Base-by-base conservation (phyloP, 2,113 vertebrate genomes). In the Anoplopoma fimbria region DNA sequence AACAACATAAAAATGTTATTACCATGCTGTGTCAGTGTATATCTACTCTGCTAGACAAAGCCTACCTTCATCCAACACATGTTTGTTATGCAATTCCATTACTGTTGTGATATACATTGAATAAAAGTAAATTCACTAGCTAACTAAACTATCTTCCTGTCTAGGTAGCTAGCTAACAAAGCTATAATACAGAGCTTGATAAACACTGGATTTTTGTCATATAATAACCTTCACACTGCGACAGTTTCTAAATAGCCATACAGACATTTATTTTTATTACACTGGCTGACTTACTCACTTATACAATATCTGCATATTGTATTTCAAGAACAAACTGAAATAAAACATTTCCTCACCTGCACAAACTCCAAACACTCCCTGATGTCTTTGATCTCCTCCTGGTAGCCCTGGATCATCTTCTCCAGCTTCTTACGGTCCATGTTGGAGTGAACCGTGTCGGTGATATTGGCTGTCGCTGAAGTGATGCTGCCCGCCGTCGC, bases 401-500 rank as follows among this genome's bases (percentile, higher is more conserved):
- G 91, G 83, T 95, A 94, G 21, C 60, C 85, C 75, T 94, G 85
- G 76, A 96, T 94, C 87, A 95, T 95, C 90, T 93, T 94, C 79
- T 95, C 94, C 87, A 96, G 87, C 80, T 92, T 95, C 86, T 94
- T 95, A 0, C 95, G 87, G 84, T 95, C 95, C 87, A 91, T 93
- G 65, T 61, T 95, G 75, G 89, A 94, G 79, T 94, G 93, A 27
- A 96, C 92, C 0, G 93, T 89, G 38, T 96, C 95, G 0, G 95
- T 94, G 77, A 96, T 95, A 6, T 94, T 95, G 29, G 96, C 95
- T 0, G 94, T 90, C 0, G 94, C 94, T 5, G 94, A 94, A 27
- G 96, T 90, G 79, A 96, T 92, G 85, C 94, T 94, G 25, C 96
- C 96, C 0, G 94, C 95, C 1, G 94, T 93, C n/a, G 94, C 95